Evolutionary conservation across 2,888 invertebrate genomes (phyloP).

Genomic region (Philopedon plagiatum): DNA sequence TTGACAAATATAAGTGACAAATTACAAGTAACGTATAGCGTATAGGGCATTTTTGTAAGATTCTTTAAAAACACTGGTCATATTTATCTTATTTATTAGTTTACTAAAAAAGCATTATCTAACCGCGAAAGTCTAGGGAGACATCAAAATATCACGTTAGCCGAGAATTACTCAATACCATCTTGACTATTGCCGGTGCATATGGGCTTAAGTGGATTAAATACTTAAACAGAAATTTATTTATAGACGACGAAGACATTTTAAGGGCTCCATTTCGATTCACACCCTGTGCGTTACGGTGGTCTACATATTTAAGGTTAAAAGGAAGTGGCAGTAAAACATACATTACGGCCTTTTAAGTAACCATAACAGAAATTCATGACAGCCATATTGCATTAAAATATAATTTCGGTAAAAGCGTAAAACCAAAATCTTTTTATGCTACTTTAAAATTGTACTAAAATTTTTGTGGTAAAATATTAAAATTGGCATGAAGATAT

Average conservation of each 20-base stretch:
- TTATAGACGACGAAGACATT: neutral
- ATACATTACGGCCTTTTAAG: constrained; percentile 47
- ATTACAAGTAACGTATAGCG: too few species aligned
- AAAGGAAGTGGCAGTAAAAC: constrained; percentile 51
- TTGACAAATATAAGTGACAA: too few species aligned
- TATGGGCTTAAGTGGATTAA: constrained; percentile 32
- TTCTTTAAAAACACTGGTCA: too few species aligned
- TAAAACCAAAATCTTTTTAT: constrained; percentile 23
- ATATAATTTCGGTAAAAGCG: constrained; percentile 49
- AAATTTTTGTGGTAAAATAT: neutral
- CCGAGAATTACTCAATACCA: too few species aligned
- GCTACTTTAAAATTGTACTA: neutral
- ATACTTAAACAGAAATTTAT: constrained; percentile 31
- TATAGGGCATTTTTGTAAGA: too few species aligned
- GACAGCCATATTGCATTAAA: constrained; percentile 49
- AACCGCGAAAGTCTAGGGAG: too few species aligned
- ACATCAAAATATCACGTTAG: too few species aligned
- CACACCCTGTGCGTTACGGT: constrained; percentile 47
- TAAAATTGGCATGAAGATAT: neutral
- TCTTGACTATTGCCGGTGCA: too few species aligned
- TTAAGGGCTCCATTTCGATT: constrained; percentile 32
- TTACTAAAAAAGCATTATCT: too few species aligned
- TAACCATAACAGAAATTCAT: constrained; percentile 51
- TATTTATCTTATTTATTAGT: too few species aligned
- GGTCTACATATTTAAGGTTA: constrained; percentile 49